These are phyloP conservation scores for Heloderma charlesbogerti DNA, from an alignment of 2,113 vertebrate genomes.

Conservation along the genomic window DNA sequence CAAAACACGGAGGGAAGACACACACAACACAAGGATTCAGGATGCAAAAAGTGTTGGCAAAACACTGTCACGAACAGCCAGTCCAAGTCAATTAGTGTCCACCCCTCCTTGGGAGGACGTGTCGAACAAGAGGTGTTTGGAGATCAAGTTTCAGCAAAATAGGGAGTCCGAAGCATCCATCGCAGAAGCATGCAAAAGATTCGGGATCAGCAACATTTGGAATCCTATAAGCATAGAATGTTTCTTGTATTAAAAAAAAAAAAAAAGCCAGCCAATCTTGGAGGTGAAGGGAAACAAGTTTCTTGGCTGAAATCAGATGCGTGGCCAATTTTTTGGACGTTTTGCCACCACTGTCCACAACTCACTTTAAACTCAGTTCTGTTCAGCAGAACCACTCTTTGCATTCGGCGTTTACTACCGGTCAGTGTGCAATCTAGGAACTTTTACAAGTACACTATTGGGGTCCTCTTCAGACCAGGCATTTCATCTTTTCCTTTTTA, in stretches of 20 bases:
- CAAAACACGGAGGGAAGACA: not conserved
- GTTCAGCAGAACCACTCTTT: not conserved
- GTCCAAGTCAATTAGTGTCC: not conserved
- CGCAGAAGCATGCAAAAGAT: not conserved
- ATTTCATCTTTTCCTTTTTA: no score
- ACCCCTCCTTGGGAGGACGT: not conserved
- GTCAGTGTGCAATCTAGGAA: not conserved
- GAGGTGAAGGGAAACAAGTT: not conserved
- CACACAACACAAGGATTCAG: not conserved
- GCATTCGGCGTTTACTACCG: not conserved
- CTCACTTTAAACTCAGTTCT: not conserved
- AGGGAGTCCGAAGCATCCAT: no score
- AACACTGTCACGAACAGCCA: not conserved
- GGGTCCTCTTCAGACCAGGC: not conserved
- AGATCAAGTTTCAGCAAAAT: not conserved
- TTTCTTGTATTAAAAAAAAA: not conserved
- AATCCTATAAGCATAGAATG: accelerated
- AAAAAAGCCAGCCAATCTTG: not conserved
- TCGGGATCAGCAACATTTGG: not conserved
- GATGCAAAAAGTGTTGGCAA: no score
- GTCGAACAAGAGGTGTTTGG: not conserved
- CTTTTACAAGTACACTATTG: not conserved
- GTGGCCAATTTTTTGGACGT: not conserved
- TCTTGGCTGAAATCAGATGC: not conserved
- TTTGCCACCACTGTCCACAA: not conserved